phyloP scores from a whole-genome alignment of 2,888 invertebrate species.

The Amphipoea oculea region DNA sequence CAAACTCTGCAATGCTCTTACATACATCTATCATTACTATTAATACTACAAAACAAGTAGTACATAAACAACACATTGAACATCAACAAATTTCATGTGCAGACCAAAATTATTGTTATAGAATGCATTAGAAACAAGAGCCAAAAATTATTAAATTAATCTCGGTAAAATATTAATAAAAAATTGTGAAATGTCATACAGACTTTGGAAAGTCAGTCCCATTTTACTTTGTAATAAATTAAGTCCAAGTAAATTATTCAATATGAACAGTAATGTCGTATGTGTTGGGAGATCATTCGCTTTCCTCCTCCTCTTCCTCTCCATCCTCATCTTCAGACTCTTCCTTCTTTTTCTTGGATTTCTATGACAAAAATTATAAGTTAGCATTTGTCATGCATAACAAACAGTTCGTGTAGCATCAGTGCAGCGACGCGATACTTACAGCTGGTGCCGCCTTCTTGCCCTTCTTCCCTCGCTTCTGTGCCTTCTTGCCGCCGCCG shows the following conservation, averaged over 20 bases:
- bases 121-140: slow-evolving; percentile 70
- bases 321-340: slow-evolving; percentile 92
- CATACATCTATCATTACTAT: slow-evolving; percentile 78
- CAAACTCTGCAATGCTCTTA: slow-evolving; percentile 86
- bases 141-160: slow-evolving; percentile 66
- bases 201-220: slow-evolving; percentile 90
- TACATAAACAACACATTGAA: slow-evolving; percentile 77
- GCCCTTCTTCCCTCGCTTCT: slow-evolving; percentile 90
- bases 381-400: slow-evolving; percentile 20
- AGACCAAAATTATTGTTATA: slow-evolving; percentile 77
- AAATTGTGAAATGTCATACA: slow-evolving; percentile 76
- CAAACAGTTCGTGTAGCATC: neutral
- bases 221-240: slow-evolving; percentile 90
- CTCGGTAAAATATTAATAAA: slow-evolving; percentile 66
- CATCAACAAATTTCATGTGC: slow-evolving; percentile 81
- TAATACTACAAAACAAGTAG: slow-evolving; percentile 79
- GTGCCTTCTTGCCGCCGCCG: slow-evolving; percentile 86
- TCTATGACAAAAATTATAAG: slow-evolving; percentile 69
- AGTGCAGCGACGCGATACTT: slow-evolving; percentile 68
- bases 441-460: slow-evolving; percentile 87
- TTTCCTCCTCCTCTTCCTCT: slow-evolving; percentile 92
- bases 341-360: slow-evolving; percentile 91
- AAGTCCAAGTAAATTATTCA: slow-evolving; percentile 90
- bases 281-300: slow-evolving; percentile 91
- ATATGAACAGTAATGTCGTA: slow-evolving; percentile 88